Conservation (phyloP, 2,797 vertebrate genomes). For the Streptopelia turtur region DNA sequence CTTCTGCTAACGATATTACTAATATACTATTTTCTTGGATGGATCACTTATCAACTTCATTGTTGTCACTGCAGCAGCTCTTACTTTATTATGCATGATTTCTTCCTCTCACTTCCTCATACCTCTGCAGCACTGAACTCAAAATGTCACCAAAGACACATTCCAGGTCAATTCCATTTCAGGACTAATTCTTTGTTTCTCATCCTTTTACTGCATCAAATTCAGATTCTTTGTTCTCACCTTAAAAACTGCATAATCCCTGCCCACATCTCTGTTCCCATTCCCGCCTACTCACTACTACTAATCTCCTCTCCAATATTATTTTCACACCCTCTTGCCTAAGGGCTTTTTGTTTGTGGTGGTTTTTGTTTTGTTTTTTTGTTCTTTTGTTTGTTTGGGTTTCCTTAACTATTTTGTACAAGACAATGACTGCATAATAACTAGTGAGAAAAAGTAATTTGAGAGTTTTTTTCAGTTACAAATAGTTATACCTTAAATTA, state of each 20-base stretch:
- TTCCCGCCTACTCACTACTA: constrained; percentile 38
- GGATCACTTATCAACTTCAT: neutral
- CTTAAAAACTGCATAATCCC: neutral
- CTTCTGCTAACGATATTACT: neutral
- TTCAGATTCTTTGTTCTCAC: neutral
- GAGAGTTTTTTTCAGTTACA: neutral
- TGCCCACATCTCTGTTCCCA: constrained; percentile 27
- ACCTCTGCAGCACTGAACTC: neutral
- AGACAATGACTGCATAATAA: neutral
- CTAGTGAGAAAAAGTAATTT: neutral
- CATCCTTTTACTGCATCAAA: neutral
- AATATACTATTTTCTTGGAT: neutral
- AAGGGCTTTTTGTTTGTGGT: neutral
- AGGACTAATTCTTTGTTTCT: neutral
- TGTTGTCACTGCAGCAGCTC: neutral
- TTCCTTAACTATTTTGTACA: neutral
- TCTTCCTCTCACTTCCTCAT: neutral
- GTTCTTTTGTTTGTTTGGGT: no score
- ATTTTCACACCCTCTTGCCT: constrained; percentile 44
- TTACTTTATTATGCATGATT: fast-evolving
- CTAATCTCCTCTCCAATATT: constrained; percentile 15
- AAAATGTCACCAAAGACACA: neutral
- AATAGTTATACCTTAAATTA: neutral
- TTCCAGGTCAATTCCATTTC: neutral
- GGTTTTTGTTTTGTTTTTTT: no score